Base-by-base conservation (phyloP, 2,888 invertebrate genomes). In the Axea sp. region DNA sequence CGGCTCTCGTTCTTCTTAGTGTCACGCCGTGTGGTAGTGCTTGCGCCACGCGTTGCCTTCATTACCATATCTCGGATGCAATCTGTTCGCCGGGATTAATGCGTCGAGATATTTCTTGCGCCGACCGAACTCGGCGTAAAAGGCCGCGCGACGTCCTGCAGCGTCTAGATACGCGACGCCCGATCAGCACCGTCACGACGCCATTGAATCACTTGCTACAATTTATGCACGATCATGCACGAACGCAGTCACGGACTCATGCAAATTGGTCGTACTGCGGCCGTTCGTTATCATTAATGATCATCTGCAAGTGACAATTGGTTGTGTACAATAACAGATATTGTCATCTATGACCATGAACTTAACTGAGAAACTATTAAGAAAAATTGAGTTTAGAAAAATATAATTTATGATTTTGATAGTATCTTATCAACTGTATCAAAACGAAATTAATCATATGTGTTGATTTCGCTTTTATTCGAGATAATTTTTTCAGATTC, bases 31-130 rank as follows among this genome's bases (percentile, higher is more conserved):
- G 79, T 76, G 79, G 81, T 81, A 69, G 69, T 69, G 69, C 81
- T 84, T 82, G 79, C 80, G 83, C 83, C 84, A 83, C 83, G 82
- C 84, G 84, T 84, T 84, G 80, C 84, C 84, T 85, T 86, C 84
- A 85, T 86, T 86, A 85, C 84, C 85, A 86, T 86, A 85, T 86
- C 86, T 84, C 79, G 82, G 84, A 85, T 85, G 85, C 84, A 85
- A 86, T 86, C 85, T 84, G 82, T 83, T 84, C 78, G 75, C 62
- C 73, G 79, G 82, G 85, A 86, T 84, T 85, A 85, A 86, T 85
- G 85, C 82, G 79, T 81, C 77, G 78, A 77, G 83, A 83, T 84
- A 83, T 84, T 84, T 83, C 81, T 83, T 77, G 73, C 76, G 65
- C 77, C 76, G 64, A 65, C 71, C 78, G 76, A 60, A 71, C 64